phyloP scores from a whole-genome alignment of 2,113 vertebrate species.

The Antennarius striatus region DNA sequence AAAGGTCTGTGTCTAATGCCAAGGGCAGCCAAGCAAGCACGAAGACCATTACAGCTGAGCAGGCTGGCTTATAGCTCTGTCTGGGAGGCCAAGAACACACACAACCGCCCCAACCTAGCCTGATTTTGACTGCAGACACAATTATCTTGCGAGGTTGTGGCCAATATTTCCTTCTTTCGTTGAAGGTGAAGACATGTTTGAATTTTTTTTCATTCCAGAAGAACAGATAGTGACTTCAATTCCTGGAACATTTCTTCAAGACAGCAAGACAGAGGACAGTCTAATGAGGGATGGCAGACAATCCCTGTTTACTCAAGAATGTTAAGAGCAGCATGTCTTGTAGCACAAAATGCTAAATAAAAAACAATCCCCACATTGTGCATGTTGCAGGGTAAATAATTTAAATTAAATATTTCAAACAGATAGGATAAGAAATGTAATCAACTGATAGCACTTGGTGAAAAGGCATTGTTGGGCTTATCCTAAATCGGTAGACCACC shows the following conservation, averaged over 20 bases:
- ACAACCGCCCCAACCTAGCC: background rate
- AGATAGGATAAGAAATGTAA: too few species aligned
- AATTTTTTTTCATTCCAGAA: constrained; percentile 33
- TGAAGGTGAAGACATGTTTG: constrained; percentile 50
- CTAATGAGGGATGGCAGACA: constrained; percentile 22
- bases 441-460: too few species aligned
- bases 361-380: too few species aligned
- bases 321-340: constrained; percentile 2
- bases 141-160: constrained; percentile 45
- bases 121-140: constrained; percentile 40
- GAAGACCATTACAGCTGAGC: constrained; percentile 68
- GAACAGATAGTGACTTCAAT: constrained; percentile 19
- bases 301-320: background rate
- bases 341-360: background rate
- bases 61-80: constrained; percentile 54
- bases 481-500: too few species aligned
- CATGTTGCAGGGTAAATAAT: too few species aligned
- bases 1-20: constrained; percentile 71
- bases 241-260: constrained; percentile 36
- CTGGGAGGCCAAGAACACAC: constrained; percentile 58
- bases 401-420: too few species aligned
- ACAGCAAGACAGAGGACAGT: constrained; percentile 25
- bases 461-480: too few species aligned
- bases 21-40: constrained; percentile 71
- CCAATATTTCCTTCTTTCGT: constrained; percentile 37